Evolutionary conservation across 2,113 vertebrate genomes (phyloP).

Genomic region (Lichenostomus cassidix): DNA sequence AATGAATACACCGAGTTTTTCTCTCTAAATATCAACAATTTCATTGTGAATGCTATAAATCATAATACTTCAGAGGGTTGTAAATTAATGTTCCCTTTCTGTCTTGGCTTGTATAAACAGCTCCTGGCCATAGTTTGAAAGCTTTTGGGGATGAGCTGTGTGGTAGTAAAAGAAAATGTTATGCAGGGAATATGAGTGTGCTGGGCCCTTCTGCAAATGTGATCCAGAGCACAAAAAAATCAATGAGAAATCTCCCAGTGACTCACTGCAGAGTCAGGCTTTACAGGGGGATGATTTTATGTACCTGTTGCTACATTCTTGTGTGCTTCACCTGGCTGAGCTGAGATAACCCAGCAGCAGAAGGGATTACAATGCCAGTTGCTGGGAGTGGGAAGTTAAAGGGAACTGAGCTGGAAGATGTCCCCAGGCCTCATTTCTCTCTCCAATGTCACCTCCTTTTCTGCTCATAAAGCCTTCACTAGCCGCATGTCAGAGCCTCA

Average conservation of each 20-base stretch:
- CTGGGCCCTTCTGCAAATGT: background rate
- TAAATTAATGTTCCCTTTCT: slow-evolving; percentile 42
- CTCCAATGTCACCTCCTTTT: background rate
- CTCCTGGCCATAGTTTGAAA: background rate
- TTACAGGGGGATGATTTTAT: background rate
- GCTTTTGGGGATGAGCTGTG: background rate
- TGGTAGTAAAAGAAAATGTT: background rate
- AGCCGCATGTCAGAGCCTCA: slow-evolving; percentile 9
- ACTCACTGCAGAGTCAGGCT: background rate
- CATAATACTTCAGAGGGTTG: background rate
- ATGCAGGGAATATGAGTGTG: background rate
- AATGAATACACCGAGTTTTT: background rate
- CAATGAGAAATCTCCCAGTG: background rate
- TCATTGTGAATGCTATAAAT: slow-evolving; percentile 27
- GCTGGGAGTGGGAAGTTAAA: background rate
- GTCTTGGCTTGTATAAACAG: background rate
- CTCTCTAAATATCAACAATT: slow-evolving; percentile 43
- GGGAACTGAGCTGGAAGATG: background rate
- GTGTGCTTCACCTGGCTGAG: background rate
- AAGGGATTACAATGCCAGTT: background rate
- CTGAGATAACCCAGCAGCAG: background rate
- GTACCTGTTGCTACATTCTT: background rate
- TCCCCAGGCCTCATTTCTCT: background rate
- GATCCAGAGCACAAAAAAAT: background rate
- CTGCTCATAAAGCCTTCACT: slow-evolving; percentile 34